A percentile compares a stretch with the other conserved stretches of the same genome.
These are phyloP conservation scores for Amphiura filiformis DNA, from an alignment of 35 echinoderm and acorn worm genomes.

Conservation along the genomic window DNA sequence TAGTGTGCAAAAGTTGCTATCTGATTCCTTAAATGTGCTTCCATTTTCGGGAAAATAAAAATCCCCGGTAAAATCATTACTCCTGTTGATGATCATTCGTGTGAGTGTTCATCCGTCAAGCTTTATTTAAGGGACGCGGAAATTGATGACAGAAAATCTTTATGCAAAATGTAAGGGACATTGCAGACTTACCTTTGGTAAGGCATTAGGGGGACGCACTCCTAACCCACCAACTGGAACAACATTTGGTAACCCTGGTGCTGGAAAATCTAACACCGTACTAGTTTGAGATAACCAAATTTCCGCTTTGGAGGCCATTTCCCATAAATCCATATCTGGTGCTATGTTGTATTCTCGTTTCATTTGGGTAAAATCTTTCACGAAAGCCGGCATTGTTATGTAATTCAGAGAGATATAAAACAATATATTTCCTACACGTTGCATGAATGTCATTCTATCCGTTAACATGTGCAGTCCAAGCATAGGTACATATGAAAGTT, in stretches of 20 bases:
- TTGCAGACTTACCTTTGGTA: neutral
- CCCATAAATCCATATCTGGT: neutral
- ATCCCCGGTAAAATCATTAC: too few species aligned
- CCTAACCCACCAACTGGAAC: neutral
- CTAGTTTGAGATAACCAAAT: neutral
- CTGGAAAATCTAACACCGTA: neutral
- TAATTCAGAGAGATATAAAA: too few species aligned
- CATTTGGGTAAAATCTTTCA: neutral
- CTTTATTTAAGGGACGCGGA: too few species aligned
- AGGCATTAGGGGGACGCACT: neutral
- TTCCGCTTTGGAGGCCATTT: neutral
- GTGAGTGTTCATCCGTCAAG: too few species aligned
- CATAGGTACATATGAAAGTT: neutral
- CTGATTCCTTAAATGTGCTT: too few species aligned
- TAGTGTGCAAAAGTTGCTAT: too few species aligned
- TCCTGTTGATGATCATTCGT: too few species aligned
- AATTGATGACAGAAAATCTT: too few species aligned
- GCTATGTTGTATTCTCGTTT: neutral
- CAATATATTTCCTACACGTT: neutral
- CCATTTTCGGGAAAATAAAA: too few species aligned
- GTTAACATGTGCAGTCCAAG: neutral
- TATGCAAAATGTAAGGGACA: too few species aligned
- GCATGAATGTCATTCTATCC: neutral
- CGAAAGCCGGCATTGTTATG: neutral
- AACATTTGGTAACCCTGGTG: neutral